phyloP scores from a whole-genome alignment of 2,888 invertebrate species.

The Lasius fuliginosus region DNA sequence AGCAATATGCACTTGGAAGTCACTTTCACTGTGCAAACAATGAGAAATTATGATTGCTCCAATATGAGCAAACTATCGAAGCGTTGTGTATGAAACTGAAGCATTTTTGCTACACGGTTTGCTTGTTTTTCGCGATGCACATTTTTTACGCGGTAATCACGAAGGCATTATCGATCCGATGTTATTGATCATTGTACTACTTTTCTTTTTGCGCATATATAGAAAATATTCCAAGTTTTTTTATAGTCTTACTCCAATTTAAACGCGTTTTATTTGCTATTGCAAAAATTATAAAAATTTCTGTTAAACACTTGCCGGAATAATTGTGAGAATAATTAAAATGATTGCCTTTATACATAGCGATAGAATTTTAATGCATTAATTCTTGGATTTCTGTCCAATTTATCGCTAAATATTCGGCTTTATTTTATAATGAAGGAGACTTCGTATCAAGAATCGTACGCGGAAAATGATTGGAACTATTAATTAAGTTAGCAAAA shows the following conservation, averaged over 20 bases:
- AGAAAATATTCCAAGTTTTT: neutral
- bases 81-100: conserved; percentile 17
- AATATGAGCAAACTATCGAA: conserved; percentile 46
- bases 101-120: conserved; percentile 23
- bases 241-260: neutral
- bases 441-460: conserved; percentile 15
- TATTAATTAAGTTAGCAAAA: conserved; percentile 2
- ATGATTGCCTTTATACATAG: conserved; percentile 56
- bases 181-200: neutral
- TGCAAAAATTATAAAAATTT: neutral
- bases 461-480: neutral
- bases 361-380: conserved; percentile 57
- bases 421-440: conserved; percentile 62
- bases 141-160: neutral
- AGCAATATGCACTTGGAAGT: conserved; percentile 54
- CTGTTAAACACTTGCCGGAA: neutral
- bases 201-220: neutral
- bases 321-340: conserved; percentile 23
- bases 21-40: conserved; percentile 70
- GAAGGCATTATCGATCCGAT: neutral
- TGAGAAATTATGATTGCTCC: conserved; percentile 51
- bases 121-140: conserved; percentile 3
- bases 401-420: conserved; percentile 62
- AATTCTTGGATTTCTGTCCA: conserved; percentile 60
- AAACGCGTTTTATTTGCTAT: neutral